These are phyloP conservation scores for Papilio dardanus DNA, from an alignment of 1,140 invertebrate genomes.

Conservation along the genomic window DNA sequence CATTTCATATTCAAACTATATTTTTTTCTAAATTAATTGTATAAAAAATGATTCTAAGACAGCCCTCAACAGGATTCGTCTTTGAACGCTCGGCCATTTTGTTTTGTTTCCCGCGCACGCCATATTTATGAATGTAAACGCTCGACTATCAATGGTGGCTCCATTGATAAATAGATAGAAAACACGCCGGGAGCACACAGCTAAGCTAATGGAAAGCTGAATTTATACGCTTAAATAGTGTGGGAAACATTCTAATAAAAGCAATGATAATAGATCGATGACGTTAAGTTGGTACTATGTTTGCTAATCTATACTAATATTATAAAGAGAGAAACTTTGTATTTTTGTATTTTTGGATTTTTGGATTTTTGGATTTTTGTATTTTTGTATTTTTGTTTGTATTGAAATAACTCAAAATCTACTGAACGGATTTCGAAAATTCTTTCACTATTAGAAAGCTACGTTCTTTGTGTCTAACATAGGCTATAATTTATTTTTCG, in stretches of 20 bases:
- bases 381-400: no score
- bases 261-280: neutral
- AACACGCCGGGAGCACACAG: constrained; percentile 29
- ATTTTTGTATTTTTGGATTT: no score
- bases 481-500: no score
- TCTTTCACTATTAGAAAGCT: no score
- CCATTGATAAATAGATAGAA: constrained; percentile 55
- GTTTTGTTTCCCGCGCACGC: constrained; percentile 49
- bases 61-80: neutral
- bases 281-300: neutral
- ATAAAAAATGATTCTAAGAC: neutral
- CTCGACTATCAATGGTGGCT: constrained; percentile 46
- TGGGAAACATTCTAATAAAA: constrained; percentile 14
- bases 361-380: no score
- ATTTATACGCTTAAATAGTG: constrained; percentile 29
- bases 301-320: constrained; percentile 4
- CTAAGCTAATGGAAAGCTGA: constrained; percentile 34
- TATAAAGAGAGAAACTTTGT: no score
- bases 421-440: no score
- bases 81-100: constrained; percentile 37
- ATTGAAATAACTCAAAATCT: no score
- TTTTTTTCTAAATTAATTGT: no score
- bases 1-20: no score
- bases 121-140: constrained; percentile 51
- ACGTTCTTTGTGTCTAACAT: no score